Percentiles rank a stretch among this genome's conserved stretches.
Evolutionary conservation across 2,888 invertebrate species (phyloP).

Genomic region (Thereva nobilitata): DNA sequence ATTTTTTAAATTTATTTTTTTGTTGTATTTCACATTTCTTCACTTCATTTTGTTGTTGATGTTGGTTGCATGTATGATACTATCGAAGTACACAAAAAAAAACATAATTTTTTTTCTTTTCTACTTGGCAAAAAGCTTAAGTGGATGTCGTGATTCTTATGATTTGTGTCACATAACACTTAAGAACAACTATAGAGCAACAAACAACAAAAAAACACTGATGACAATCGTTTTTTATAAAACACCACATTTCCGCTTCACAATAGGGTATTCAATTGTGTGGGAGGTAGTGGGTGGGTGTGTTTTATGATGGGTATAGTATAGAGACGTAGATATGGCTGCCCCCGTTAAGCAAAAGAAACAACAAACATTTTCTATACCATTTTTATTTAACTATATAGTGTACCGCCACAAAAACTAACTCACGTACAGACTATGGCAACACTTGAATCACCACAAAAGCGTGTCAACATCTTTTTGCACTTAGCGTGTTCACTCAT

Average conservation of each 20-base stretch:
- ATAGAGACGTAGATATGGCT: no score
- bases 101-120: no score
- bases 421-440: slow-evolving; percentile 23
- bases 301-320: no score
- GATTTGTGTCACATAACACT: slow-evolving; percentile 27
- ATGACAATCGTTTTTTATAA: slow-evolving; percentile 25
- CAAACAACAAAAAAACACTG: slow-evolving; percentile 2
- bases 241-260: slow-evolving; percentile 22
- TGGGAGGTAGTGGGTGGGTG: neutral
- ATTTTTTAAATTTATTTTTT: no score
- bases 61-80: no score
- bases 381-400: no score
- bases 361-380: neutral
- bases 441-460: slow-evolving; percentile 27
- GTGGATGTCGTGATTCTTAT: slow-evolving; percentile 10
- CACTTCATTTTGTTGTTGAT: no score
- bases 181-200: slow-evolving; percentile 11
- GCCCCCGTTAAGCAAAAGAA: slow-evolving; percentile 3
- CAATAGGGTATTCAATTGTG: slow-evolving; percentile 10
- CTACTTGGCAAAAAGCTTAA: no score
- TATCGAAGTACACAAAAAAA: no score
- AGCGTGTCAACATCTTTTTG: slow-evolving; percentile 33
- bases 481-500: slow-evolving; percentile 26
- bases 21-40: no score
- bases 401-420: slow-evolving; percentile 19